Base-by-base conservation (phyloP, 2,888 invertebrate genomes). In the Dioctria linearis region DNA sequence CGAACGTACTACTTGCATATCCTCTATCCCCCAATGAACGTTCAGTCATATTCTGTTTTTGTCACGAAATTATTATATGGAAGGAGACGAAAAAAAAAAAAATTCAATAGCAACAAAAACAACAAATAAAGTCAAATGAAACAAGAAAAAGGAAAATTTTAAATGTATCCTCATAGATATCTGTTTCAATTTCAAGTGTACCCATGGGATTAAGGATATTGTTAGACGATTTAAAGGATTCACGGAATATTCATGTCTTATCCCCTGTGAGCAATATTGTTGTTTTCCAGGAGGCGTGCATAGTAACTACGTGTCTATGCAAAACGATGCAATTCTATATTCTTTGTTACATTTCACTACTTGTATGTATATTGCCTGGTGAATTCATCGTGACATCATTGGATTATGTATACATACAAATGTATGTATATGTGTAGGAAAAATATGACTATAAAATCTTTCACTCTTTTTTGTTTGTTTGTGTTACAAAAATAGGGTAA, bases 161-260 rank as follows among this genome's bases (percentile, higher is more conserved):
- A 76, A 76, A 76, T 76, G 78, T 78, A 78, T 25, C 25, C 25
- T 25, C 25, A 25, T 25, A 25, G 25, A 25, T 25, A 25, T 65
- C 78, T 51, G 66, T 78, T 78, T 66, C 78, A 78, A 78, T 78
- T 78, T 78, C 78, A 79, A 79, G 67, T 79, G 79, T 79, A 67
- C 79, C 79, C 79, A 67, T 79, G 79, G 57, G 79, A 79, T 79
- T 79, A 79, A 79, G 69, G 63, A 67, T 78, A 78, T 79, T 79
- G 67, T 79, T 79, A 57, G 79, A 79, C 57, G 59, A 79, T 79
- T 69, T 79, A 78, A 78, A 67, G 78, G 66, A 78, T 78, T 51
- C 66, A 78, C 51, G 54, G 66, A 78, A 78, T 76, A 76, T 76
- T 76, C 63, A 61, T 63, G 42, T 76, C 61, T 49, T 76, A 76